Evolutionary conservation across 2,888 invertebrate species (phyloP).

Genomic region (Harpalus rubripes): DNA sequence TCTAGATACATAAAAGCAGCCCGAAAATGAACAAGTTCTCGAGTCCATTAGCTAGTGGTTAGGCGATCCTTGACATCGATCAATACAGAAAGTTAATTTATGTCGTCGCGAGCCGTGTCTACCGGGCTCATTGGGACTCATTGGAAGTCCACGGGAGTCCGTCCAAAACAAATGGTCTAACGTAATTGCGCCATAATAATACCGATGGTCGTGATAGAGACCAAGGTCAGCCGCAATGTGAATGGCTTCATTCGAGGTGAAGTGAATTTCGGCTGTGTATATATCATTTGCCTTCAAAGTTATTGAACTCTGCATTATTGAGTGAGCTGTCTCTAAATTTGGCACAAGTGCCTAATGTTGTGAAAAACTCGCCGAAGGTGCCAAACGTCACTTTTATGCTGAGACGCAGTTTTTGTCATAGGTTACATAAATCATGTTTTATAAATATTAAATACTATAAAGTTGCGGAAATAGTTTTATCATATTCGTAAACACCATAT

Average conservation of each 20-base stretch:
- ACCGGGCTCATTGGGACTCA: not conserved
- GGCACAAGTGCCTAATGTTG: slow-evolving; percentile 56
- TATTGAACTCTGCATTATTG: slow-evolving; percentile 60
- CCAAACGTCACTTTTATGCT: slow-evolving; percentile 50
- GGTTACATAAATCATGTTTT: slow-evolving; percentile 2
- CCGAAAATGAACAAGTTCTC: slow-evolving; percentile 1
- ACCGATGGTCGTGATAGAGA: slow-evolving; percentile 61
- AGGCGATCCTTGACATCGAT: slow-evolving; percentile 9
- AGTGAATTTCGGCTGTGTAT: slow-evolving; percentile 60
- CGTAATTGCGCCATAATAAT: slow-evolving; percentile 66
- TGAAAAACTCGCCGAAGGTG: slow-evolving; percentile 40
- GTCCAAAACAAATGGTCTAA: slow-evolving; percentile 60
- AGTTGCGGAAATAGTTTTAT: slow-evolving; percentile 27
- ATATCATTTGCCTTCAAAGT: slow-evolving; percentile 60
- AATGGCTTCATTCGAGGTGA: slow-evolving; percentile 67
- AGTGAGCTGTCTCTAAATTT: slow-evolving; percentile 58
- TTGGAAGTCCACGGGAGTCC: slow-evolving; percentile 27
- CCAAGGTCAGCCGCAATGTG: slow-evolving; percentile 64
- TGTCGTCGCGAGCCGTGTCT: slow-evolving; percentile 3
- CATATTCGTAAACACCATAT: not conserved
- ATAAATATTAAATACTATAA: not conserved
- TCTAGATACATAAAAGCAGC: slow-evolving; percentile 30
- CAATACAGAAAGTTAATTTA: slow-evolving; percentile 44
- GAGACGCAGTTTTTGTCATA: slow-evolving; percentile 45
- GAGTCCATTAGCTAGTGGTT: slow-evolving; percentile 28